Evolutionary conservation across 2,888 invertebrate species (phyloP), one percentile per base, ranked within the genome.

Genomic region (Eristalis intricaria): DNA sequence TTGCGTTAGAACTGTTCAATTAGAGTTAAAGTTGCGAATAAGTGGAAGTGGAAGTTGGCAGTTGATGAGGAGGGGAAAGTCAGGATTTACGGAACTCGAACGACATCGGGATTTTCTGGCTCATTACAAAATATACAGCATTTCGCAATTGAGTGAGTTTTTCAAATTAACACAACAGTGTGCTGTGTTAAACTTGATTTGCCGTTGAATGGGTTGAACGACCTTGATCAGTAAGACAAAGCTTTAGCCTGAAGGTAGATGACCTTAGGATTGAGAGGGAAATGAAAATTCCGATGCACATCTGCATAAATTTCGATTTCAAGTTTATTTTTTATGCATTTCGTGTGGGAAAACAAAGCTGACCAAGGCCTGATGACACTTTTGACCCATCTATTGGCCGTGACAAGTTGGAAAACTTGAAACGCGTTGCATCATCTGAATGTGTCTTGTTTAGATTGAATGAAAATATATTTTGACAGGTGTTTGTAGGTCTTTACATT

Each of bases 41-140:
- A 56, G 71, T 71, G 71, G 79, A 79, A 79, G 65, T 80, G 74
- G 74, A 68, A 74, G 29, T 73, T 32, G 71, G 11, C 58, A 32
- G 32, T 38, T 38, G 38, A 38, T 11, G 11, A 1, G 43, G 15
- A 4, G 43, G 43, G 43, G 2, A 19, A 8, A 19, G 50, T 19
- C 50, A 50, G 50, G 50, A 50, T 50, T n/a, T 43, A 15, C 5
- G 50, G 19, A 50, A 50, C 19, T 1, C 19, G 50, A 50, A 50
- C 50, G 50, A 1, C 5, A n/a, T 19, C 7, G n/a, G 11, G 38
- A 13, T 13, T 38, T 38, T 13, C 13, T 38, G 38, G 19, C 3
- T n/a, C 3, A 19, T 50, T 19, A 19, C 19, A 8, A 50, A 19
- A 50, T 7, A 19, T 19, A 19, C 50, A 19, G 7, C 7, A 50